phyloP scores from a whole-genome alignment of 2,113 vertebrate species.

The Dromas ardeola region DNA sequence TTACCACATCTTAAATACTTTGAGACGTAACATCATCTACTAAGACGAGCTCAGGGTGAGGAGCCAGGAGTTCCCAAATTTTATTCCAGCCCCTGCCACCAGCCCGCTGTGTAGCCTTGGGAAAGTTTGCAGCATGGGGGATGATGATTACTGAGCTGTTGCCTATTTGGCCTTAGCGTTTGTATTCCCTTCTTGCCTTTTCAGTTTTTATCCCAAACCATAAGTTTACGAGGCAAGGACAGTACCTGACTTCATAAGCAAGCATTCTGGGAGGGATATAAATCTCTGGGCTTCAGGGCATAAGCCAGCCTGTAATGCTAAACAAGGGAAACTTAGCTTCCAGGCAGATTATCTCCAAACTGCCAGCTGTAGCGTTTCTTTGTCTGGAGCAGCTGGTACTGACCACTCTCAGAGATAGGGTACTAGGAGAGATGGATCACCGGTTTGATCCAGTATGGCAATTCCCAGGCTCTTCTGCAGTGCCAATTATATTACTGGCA shows the following conservation, averaged over 20 bases:
- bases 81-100: neutral
- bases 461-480: conserved; percentile 43
- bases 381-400: conserved; percentile 63
- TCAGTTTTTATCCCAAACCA: neutral
- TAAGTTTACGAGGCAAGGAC: neutral
- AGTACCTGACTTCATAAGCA: neutral
- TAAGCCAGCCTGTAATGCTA: neutral
- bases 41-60: neutral
- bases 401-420: conserved; percentile 35
- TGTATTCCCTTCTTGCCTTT: neutral
- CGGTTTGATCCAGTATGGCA: conserved; percentile 57
- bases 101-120: neutral
- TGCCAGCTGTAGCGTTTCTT: conserved; percentile 47
- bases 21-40: neutral
- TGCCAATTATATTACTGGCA: conserved; percentile 57
- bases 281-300: neutral
- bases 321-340: conserved; percentile 30
- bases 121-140: neutral
- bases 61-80: neutral
- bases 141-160: neutral
- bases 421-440: conserved; percentile 50
- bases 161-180: neutral
- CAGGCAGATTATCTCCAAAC: conserved; percentile 47
- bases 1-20: neutral
- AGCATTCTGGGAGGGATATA: neutral